These are phyloP conservation scores for Cloeon dipterum DNA, from an alignment of 2,888 invertebrate species.

Conservation along the genomic window DNA sequence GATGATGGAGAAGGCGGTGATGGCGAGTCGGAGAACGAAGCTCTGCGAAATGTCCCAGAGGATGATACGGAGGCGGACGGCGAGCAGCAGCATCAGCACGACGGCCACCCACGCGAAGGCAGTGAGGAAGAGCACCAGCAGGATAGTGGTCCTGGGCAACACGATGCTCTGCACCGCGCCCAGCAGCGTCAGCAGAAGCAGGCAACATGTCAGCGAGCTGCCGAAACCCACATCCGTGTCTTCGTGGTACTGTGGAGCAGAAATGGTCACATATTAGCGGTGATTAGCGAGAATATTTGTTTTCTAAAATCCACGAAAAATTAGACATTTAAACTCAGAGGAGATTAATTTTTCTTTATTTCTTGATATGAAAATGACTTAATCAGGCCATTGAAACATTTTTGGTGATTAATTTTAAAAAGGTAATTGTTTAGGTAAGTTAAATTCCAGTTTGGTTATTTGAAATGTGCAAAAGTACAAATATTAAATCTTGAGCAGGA, in stretches of 20 bases:
- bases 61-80: conserved; percentile 61
- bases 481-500: too few species aligned
- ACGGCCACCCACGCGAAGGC: conserved; percentile 81
- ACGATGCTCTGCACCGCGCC: conserved; percentile 60
- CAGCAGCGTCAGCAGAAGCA: conserved; percentile 47
- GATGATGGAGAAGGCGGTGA: conserved; percentile 68
- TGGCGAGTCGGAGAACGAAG: conserved; percentile 57
- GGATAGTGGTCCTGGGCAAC: conserved; percentile 61
- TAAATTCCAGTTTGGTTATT: too few species aligned
- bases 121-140: conserved; percentile 62
- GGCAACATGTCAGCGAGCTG: conserved; percentile 52
- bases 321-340: conserved; percentile 1
- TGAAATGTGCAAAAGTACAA: too few species aligned
- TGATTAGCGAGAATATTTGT: neutral
- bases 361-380: too few species aligned
- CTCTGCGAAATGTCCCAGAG: conserved; percentile 69
- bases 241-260: conserved; percentile 62
- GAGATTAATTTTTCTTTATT: too few species aligned
- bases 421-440: too few species aligned
- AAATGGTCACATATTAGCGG: conserved; percentile 4
- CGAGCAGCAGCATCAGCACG: conserved; percentile 60
- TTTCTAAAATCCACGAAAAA: neutral
- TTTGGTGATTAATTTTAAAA: too few species aligned
- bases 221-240: conserved; percentile 71
- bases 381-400: too few species aligned